Evolutionary conservation across 2,797 vertebrate species (phyloP).

Genomic region (Tokudaia tokunoshimensis): DNA sequence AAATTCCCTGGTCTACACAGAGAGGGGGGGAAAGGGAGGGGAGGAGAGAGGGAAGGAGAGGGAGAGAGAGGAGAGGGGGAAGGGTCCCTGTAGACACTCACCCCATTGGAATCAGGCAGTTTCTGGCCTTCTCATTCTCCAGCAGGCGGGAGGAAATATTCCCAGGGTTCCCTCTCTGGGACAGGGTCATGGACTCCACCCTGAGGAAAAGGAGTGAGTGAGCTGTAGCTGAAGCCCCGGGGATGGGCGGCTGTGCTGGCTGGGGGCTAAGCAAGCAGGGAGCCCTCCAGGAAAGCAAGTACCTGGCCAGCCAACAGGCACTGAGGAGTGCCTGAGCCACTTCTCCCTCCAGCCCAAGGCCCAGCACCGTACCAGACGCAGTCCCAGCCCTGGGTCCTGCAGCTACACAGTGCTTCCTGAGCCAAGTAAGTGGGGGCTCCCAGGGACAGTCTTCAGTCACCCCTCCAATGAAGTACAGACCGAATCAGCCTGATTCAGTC

Average conservation of each 20-base stretch:
- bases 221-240: background rate
- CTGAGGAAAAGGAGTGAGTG: conserved; percentile 84
- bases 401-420: too few relatives aligned
- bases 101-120: conserved; percentile 96
- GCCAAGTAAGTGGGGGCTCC: background rate
- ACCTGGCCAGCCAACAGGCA: background rate
- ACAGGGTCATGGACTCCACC: conserved; percentile 95
- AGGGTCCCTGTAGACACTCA: conserved; percentile 68
- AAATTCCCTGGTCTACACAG: background rate
- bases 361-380: too few relatives aligned
- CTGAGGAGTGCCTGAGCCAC: background rate
- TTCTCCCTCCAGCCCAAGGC: background rate
- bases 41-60: too few relatives aligned
- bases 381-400: fast-evolving
- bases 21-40: too few relatives aligned
- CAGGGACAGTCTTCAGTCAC: background rate
- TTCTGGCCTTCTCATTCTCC: conserved; percentile 92
- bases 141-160: conserved; percentile 92
- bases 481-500: background rate
- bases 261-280: background rate
- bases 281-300: background rate
- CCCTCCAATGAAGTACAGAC: too few relatives aligned
- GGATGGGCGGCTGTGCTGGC: too few relatives aligned
- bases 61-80: too few relatives aligned
- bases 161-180: conserved; percentile 87